Evolutionary conservation across 2,113 vertebrate species (phyloP), one percentile per base, ranked within the genome.

Genomic region (Phaethon lepturus): DNA sequence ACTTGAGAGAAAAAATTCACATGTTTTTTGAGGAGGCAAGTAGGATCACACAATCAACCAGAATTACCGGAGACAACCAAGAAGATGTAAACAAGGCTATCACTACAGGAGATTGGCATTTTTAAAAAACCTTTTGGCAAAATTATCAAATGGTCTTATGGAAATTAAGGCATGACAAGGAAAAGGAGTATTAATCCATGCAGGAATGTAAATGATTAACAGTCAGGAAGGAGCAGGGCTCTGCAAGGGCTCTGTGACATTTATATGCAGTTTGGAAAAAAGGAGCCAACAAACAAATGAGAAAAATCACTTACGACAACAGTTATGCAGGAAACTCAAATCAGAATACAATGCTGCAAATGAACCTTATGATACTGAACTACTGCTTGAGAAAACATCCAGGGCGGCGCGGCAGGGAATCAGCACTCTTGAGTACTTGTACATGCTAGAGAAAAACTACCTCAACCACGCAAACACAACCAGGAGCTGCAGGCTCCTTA

Each of bases 391-490:
- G 13, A 63, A 63, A 73, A 67, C 16, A 55, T 18, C 18, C 29
- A 4, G 8, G 33, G 24, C 5, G 5, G 4, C 10, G 3, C 11
- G 23, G 26, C 5, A 26, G 11, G 10, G 6, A 47, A 64, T 6
- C 8, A 14, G 38, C 29, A 29, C 47, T 68, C 23, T 5, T 18
- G 26, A 64, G 47, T 35, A 47, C 53, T 25, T n/a, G 29, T 20
- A 26, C 22, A 16, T 4, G 7, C 28, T 25, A 45, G 22, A 52
- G 22, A 35, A 63, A 64, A 22, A 55, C 8, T 38, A 49, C 38
- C 25, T 44, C 44, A 64, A 28, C 11, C 42, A 62, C 2, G 1
- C 8, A 28, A 49, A 49, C 47, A 50, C 42, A 45, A 20, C 31
- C 22, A 23, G 29, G 23, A 60, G 52, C 52, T 45, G 29, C 23